These are phyloP conservation scores for Petrophora chlorosata DNA, from an alignment of 2,888 invertebrate species.

Conservation along the genomic window DNA sequence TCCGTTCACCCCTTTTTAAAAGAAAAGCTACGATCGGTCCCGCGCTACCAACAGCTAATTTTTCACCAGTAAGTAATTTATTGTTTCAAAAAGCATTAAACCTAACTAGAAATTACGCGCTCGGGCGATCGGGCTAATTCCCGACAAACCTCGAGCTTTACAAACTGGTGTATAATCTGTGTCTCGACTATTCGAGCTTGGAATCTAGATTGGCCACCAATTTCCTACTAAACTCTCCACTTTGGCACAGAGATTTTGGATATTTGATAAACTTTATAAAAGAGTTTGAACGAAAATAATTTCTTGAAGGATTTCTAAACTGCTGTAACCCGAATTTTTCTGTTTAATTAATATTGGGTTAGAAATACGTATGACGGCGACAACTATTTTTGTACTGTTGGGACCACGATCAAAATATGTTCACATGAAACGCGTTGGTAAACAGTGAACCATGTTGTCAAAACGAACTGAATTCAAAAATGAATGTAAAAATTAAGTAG, in stretches of 20 bases:
- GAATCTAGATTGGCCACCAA: conserved; percentile 10
- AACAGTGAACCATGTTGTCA: conserved; percentile 3
- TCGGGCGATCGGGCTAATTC: conserved; percentile 6
- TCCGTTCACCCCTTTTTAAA: too few species aligned
- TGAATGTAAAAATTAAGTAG: too few species aligned
- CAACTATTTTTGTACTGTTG: too few species aligned
- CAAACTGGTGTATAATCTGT: too few species aligned
- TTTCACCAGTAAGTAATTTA: too few species aligned
- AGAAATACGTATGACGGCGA: too few species aligned
- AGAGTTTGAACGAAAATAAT: conserved; percentile 3
- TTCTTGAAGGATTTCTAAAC: neutral
- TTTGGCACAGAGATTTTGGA: conserved; percentile 2
- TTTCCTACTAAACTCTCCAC: conserved; percentile 2
- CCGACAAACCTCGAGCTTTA: too few species aligned
- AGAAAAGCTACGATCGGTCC: too few species aligned
- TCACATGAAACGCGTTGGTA: conserved; percentile 16
- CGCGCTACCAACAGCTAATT: too few species aligned
- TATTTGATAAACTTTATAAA: conserved; percentile 9
- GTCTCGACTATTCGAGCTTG: conserved; percentile 5
- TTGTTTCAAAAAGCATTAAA: conserved; percentile 6
- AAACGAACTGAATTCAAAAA: conserved; percentile 7
- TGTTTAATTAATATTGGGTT: conserved; percentile 5
- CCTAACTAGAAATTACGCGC: conserved; percentile 9
- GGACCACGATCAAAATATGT: conserved; percentile 7
- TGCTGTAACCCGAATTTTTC: neutral